These are phyloP conservation scores for Plutomurus gul DNA, from an alignment of 1,140 invertebrate species.

Conservation along the genomic window DNA sequence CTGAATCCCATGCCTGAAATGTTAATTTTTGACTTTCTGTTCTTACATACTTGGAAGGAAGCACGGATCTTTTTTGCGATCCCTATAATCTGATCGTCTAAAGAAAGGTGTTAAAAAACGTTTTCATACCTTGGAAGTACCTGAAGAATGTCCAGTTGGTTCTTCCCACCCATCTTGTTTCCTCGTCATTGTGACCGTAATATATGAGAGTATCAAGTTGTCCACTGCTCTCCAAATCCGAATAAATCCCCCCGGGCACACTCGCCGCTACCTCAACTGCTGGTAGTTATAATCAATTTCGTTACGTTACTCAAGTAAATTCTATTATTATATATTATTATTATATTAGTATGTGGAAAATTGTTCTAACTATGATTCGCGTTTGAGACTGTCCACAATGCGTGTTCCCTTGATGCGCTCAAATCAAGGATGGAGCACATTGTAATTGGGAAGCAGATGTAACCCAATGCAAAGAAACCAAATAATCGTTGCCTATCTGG, in stretches of 20 bases:
- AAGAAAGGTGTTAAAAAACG: not conserved
- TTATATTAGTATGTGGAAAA: too few species aligned
- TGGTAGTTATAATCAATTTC: not conserved
- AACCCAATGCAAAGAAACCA: too few species aligned
- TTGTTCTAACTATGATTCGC: too few species aligned
- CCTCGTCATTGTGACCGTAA: constrained; percentile 74
- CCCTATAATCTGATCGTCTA: too few species aligned
- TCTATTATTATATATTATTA: too few species aligned
- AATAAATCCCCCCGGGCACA: constrained; percentile 86
- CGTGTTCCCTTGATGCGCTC: too few species aligned
- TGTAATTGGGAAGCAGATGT: too few species aligned
- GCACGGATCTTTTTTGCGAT: too few species aligned
- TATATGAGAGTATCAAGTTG: constrained; percentile 73
- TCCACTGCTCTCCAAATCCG: constrained; percentile 68
- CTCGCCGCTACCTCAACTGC: constrained; percentile 59
- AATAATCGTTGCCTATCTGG: too few species aligned
- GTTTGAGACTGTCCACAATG: too few species aligned
- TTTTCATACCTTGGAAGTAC: constrained; percentile 54
- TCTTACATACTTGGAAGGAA: not conserved
- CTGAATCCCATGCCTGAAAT: not conserved
- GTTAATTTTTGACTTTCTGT: not conserved
- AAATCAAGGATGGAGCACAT: too few species aligned
- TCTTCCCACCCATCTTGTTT: constrained; percentile 79
- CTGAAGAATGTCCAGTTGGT: constrained; percentile 76
- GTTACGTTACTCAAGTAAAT: too few species aligned